Conservation (phyloP, 2,888 invertebrate species). For the Caenorhabditis angaria region DNA sequence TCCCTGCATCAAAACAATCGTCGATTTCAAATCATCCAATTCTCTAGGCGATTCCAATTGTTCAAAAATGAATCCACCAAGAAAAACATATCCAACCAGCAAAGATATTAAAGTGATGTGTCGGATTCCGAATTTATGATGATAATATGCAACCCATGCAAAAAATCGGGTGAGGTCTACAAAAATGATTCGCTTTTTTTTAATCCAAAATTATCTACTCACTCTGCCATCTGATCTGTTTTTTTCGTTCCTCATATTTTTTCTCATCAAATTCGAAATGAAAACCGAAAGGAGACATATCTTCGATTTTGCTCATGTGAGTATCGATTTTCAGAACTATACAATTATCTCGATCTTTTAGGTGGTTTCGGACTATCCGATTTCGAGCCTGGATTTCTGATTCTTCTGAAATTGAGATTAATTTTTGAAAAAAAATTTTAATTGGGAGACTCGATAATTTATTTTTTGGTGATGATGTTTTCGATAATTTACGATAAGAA, state of each 20-base stretch:
- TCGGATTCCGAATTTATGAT: slow-evolving; percentile 62
- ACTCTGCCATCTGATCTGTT: slow-evolving; percentile 45
- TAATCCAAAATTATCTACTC: background rate
- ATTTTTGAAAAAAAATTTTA: background rate
- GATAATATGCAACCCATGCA: slow-evolving; percentile 56
- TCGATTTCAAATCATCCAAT: slow-evolving; percentile 43
- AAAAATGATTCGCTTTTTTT: background rate
- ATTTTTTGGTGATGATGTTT: too few relatives aligned
- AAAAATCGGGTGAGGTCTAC: slow-evolving; percentile 55
- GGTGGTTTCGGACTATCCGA: slow-evolving; percentile 51
- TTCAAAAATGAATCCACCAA: slow-evolving; percentile 59
- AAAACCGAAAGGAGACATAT: slow-evolving; percentile 56
- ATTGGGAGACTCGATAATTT: too few relatives aligned
- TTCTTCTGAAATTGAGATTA: slow-evolving; percentile 44
- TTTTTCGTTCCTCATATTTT: slow-evolving; percentile 46
- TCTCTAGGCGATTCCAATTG: slow-evolving; percentile 54
- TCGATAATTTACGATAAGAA: too few relatives aligned
- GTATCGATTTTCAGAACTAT: slow-evolving; percentile 57
- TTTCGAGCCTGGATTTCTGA: slow-evolving; percentile 52
- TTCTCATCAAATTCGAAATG: slow-evolving; percentile 59
- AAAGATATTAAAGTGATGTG: slow-evolving; percentile 53
- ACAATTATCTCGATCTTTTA: slow-evolving; percentile 54
- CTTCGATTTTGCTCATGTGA: slow-evolving; percentile 44
- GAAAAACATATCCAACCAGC: slow-evolving; percentile 50
- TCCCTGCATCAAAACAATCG: slow-evolving; percentile 44